These are phyloP conservation scores for Aldabrachelys gigantea DNA, from an alignment of 2,113 vertebrate species.

Conservation along the genomic window DNA sequence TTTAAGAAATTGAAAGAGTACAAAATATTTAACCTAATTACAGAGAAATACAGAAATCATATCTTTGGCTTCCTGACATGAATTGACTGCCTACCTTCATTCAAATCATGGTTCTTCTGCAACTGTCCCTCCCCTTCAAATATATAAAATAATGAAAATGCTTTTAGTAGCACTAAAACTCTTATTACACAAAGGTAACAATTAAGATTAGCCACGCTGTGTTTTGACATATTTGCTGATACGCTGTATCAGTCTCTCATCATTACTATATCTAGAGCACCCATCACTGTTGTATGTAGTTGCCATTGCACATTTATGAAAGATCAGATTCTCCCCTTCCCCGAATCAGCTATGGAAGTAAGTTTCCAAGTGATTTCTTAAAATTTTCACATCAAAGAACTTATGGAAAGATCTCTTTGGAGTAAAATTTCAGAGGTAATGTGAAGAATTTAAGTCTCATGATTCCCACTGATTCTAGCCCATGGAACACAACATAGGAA, in stretches of 20 bases:
- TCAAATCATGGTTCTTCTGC: neutral
- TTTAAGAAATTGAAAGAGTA: neutral
- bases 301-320: conserved; percentile 5
- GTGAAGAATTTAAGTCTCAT: neutral
- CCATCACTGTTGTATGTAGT: conserved; percentile 4
- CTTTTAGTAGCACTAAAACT: neutral
- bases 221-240: neutral
- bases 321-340: neutral
- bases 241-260: neutral
- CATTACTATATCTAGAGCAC: neutral
- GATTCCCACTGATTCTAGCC: neutral
- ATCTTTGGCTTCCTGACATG: neutral
- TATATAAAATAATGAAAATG: neutral
- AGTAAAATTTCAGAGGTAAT: neutral
- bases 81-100: neutral
- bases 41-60: neutral
- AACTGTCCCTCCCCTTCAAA: neutral
- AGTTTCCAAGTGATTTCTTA: neutral
- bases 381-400: neutral
- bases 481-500: neutral
- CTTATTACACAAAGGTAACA: neutral
- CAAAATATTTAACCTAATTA: neutral
- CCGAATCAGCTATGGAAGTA: neutral
- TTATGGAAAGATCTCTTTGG: neutral
- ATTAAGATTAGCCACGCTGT: neutral